Conservation (phyloP, 2,797 vertebrate species). For the Oreortyx pictus region DNA sequence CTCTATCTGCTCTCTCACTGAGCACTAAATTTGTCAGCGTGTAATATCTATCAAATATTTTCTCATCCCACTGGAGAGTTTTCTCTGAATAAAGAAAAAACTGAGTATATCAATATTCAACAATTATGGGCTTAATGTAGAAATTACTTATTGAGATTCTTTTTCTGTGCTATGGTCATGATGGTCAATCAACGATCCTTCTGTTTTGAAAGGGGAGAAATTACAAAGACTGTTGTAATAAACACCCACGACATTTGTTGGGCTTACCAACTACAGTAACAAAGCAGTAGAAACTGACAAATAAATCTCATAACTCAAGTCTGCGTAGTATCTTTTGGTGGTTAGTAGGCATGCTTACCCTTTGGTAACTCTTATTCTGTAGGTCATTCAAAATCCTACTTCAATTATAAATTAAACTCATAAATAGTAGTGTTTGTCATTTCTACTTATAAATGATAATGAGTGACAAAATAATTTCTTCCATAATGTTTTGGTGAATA, state of each 20-base stretch:
- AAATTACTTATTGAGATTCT: neutral
- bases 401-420: neutral
- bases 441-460: neutral
- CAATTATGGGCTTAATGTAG: neutral
- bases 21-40: neutral
- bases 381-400: neutral
- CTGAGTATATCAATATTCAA: neutral
- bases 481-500: neutral
- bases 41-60: neutral
- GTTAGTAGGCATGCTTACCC: rapidly evolving
- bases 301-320: neutral
- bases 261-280: neutral
- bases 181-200: neutral
- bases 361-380: neutral
- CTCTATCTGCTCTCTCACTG: neutral
- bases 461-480: neutral
- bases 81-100: neutral
- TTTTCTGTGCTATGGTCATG: neutral
- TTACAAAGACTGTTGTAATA: neutral
- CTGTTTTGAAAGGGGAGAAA: rapidly evolving
- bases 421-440: neutral
- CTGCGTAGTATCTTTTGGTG: neutral
- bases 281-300: neutral
- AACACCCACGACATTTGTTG: neutral
- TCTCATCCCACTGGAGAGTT: neutral